phyloP scores from a whole-genome alignment of 2,888 invertebrate genomes.

The Aplocera efformata region DNA sequence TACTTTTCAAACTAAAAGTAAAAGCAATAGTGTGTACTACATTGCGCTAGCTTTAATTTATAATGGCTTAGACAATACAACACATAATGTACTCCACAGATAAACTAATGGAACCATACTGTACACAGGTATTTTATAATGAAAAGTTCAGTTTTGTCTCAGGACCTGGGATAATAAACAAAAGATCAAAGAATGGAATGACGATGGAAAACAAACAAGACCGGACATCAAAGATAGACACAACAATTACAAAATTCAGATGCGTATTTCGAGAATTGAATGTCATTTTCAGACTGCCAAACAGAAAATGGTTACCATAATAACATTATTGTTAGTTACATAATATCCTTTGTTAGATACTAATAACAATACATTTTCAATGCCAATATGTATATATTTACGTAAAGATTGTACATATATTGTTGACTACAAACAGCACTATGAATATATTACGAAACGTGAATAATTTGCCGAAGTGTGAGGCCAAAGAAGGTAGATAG shows the following conservation, averaged over 20 bases:
- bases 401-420: conserved; percentile 8
- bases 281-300: conserved; percentile 5
- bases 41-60: no score
- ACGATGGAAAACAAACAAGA: conserved; percentile 8
- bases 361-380: conserved; percentile 9
- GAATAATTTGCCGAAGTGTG: background rate
- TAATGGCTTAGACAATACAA: no score
- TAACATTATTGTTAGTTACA: conserved; percentile 10
- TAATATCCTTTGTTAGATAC: conserved; percentile 10
- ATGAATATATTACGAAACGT: conserved; percentile 9
- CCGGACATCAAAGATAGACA: conserved; percentile 8
- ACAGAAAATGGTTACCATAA: background rate
- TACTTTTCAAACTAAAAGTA: conserved; percentile 11
- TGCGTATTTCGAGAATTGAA: background rate
- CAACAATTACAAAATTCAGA: conserved; percentile 7
- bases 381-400: conserved; percentile 8
- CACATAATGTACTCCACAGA: no score
- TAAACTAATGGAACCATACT: no score
- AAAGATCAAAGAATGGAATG: conserved; percentile 4
- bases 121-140: no score
- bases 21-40: no score
- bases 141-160: no score
- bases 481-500: background rate
- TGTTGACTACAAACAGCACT: conserved; percentile 6
- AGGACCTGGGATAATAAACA: background rate